phyloP scores from a whole-genome alignment of 2,888 invertebrate species.

The Coenonympha arcania region DNA sequence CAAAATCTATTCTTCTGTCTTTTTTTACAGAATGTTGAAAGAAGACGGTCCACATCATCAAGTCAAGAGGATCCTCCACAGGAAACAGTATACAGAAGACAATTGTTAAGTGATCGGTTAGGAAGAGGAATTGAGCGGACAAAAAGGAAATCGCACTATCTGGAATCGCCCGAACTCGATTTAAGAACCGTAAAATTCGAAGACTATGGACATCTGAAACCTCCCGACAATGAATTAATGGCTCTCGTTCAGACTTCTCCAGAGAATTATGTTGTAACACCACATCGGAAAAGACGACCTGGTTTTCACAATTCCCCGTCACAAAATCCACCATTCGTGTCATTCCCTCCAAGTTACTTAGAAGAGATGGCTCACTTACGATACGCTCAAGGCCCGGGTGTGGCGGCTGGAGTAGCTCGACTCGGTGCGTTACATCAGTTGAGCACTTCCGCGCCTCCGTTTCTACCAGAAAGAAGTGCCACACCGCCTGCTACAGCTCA shows the following conservation, averaged over 20 bases:
- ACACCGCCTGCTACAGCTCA: slow-evolving; percentile 76
- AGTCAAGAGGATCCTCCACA: slow-evolving; percentile 69
- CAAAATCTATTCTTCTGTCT: too few species aligned
- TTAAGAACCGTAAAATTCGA: slow-evolving; percentile 77
- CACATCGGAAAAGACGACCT: slow-evolving; percentile 87
- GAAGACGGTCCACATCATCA: slow-evolving; percentile 69
- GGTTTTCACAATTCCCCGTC: slow-evolving; percentile 91
- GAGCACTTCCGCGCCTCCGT: slow-evolving; percentile 84
- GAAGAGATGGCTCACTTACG: slow-evolving; percentile 79
- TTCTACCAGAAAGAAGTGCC: slow-evolving; percentile 75
- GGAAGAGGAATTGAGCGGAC: slow-evolving; percentile 76
- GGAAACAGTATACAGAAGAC: slow-evolving; percentile 75
- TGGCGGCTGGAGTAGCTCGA: slow-evolving; percentile 73
- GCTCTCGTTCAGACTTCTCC: slow-evolving; percentile 81
- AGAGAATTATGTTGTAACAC: slow-evolving; percentile 89
- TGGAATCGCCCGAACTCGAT: slow-evolving; percentile 81
- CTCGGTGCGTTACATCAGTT: slow-evolving; percentile 75
- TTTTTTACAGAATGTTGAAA: slow-evolving; percentile 60
- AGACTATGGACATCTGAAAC: slow-evolving; percentile 77
- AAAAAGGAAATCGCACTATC: slow-evolving; percentile 77
- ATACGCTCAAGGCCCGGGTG: slow-evolving; percentile 75
- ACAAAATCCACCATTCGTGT: slow-evolving; percentile 90
- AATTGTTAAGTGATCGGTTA: slow-evolving; percentile 75
- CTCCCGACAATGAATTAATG: slow-evolving; percentile 80
- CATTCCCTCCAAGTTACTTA: slow-evolving; percentile 83